Base-by-base conservation (phyloP, 2,797 vertebrate genomes). In the Spinus pinus region DNA sequence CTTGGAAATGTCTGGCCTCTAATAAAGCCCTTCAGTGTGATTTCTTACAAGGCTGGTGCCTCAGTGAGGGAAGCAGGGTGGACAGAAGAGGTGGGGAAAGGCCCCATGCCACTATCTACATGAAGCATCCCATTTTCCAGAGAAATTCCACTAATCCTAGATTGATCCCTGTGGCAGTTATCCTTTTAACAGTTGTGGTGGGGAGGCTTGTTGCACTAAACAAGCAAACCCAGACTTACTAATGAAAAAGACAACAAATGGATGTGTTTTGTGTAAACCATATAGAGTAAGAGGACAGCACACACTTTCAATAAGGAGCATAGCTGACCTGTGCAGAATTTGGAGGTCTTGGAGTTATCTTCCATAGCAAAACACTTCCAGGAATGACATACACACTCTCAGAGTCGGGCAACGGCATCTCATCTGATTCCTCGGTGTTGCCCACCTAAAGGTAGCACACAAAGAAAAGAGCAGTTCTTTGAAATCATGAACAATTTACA, bases 381-480 rank as follows among this genome's bases (percentile, higher is more conserved):
- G 99, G 99, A 95, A 99, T 99, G 74, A 99, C 98, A 75, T 98
- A 98, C 18, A 99, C 99, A 0, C 98, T 99, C 93, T 99, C 99
- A 1, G 98, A 98, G 31, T 99, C 99, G 23, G 99, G 98, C 91
- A 98, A 93, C 0, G 99, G 99, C 98, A 98, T 98, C 83, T 99
- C 99, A 77, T 99, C 99, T 0, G 98, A 98, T 93, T 99, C 99
- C 81, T 99, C 99, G 1, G 99, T 97, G 58, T 97, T 98, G 61
- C 96, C 92, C 85, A 98, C 50, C 98, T 98, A 72, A 42, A 95
- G 94, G 64, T 57, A 82, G 24, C 69, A 93, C 25, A 77, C 14
- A 46, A 65, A 82, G 22, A 25, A 57, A 79, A 77, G 7, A 70
- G 5, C 3, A 30, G 31, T 44, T 77, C n/a, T 49, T 24, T 58